A percentile compares a stretch with the other conserved stretches of the same genome.
phyloP scores from a whole-genome alignment of 2,113 vertebrate species.

The Oreotrochilus melanogaster region DNA sequence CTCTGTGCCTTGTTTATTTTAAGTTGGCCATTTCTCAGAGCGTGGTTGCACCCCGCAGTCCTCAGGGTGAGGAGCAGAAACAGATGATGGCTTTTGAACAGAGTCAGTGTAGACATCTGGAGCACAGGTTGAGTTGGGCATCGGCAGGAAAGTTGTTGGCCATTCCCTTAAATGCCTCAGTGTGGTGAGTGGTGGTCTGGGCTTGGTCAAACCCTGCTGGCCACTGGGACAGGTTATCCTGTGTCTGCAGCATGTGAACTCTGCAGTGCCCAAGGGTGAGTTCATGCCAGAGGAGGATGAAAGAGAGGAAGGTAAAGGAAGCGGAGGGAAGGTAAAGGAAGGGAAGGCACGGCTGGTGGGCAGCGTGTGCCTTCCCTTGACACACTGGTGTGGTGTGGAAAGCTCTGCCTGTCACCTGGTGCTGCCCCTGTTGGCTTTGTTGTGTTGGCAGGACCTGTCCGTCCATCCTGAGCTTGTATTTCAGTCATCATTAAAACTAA shows the following conservation, averaged over 20 bases:
- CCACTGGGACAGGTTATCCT: not conserved
- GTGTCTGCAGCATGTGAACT: not conserved
- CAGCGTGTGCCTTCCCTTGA: too few relatives aligned
- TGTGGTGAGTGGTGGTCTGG: not conserved
- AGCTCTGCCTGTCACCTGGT: too few relatives aligned
- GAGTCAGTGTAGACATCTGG: not conserved
- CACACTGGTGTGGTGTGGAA: too few relatives aligned
- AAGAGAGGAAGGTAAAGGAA: not conserved
- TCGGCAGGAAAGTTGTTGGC: not conserved
- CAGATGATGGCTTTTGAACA: not conserved
- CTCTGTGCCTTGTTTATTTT: slow-evolving; percentile 24
- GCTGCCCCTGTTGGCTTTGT: too few relatives aligned
- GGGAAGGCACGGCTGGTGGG: too few relatives aligned
- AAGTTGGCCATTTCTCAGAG: slow-evolving; percentile 1
- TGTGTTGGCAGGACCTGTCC: too few relatives aligned
- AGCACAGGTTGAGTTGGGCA: not conserved
- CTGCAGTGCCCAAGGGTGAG: not conserved
- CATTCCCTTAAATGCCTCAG: not conserved
- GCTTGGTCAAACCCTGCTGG: not conserved
- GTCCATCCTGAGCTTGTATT: too few relatives aligned
- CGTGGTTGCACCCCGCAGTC: not conserved
- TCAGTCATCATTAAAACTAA: too few relatives aligned
- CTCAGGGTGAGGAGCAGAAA: not conserved
- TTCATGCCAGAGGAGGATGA: not conserved
- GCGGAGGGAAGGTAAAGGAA: too few relatives aligned